Evolutionary conservation across 37 sponge, comb jelly and placozoan genomes (phyloP), one percentile per base, ranked within the genome.

Genomic region (Bolinopsis microptera): DNA sequence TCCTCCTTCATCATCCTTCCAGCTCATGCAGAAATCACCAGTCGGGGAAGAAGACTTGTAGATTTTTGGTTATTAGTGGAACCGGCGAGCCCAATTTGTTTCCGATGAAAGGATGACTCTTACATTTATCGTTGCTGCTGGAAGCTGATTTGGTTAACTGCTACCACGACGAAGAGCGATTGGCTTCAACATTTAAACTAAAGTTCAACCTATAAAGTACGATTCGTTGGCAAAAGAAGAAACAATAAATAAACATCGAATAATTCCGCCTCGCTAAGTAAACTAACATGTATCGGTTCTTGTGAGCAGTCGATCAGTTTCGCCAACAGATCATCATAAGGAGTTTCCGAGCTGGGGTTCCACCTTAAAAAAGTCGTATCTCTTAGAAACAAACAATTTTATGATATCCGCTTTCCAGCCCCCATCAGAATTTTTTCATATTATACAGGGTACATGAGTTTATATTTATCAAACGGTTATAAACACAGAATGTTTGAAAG

Each of bases 1-100:
- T 86, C 90, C 2, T 30, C 90, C 90, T 25, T 86, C 90, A 0
- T 41, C 41, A 25, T 86, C 90, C 34, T 35, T 86, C 90, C 90
- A 86, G 25, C 28, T 86, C 36, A 86, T 5, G 37, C 38, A 25
- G 13, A 86, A 38, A 9, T 72, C 75, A 13, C 61, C 61, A 18
- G 33, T 77, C 21, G 5, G 74, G 30, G 16, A 22, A 2, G 25
- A 3, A 24, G 26, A 70, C 26, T 22, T 3, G 25, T 70, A n/a
- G 16, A 70, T 70, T 70, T 26, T 70, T 70, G 74, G 1, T 70
- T 24, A 28, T 5, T 48, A 18, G 61, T 48, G 5, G 61, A 48
- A 18, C 9, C 61, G 5, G 9, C 9, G 9, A 5, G 33, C 18
- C 18, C 34, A 28, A 35, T 22, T 32, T 1, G 16, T 77, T 77